phyloP scores from a whole-genome alignment of 1,140 invertebrate genomes.

The Nasonia longicornis region DNA sequence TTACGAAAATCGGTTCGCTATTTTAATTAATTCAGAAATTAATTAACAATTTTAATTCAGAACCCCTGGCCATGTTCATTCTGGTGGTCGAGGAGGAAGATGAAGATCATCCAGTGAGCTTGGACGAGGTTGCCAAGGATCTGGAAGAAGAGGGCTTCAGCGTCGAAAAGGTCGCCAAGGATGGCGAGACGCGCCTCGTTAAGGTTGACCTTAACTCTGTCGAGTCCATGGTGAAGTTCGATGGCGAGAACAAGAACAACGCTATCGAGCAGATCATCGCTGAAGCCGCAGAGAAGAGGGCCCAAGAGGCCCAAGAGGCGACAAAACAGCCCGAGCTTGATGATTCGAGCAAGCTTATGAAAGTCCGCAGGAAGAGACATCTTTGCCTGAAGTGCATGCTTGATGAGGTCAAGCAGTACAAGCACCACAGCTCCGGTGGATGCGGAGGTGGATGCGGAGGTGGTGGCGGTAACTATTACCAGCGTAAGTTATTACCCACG shows the following conservation, averaged over 20 bases:
- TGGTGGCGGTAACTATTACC: conserved; percentile 10
- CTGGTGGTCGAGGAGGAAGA: conserved; percentile 59
- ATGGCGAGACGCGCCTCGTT: conserved; percentile 55
- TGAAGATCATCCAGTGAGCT: conserved; percentile 51
- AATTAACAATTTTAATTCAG: conserved; percentile 46
- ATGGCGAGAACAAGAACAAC: conserved; percentile 49
- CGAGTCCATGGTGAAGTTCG: conserved; percentile 47
- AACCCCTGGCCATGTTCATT: conserved; percentile 59
- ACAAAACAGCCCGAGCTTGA: conserved; percentile 33
- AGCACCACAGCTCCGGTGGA: conserved; percentile 43
- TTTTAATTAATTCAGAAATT: too few species aligned
- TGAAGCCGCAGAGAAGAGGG: background rate
- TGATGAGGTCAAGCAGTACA: conserved; percentile 28
- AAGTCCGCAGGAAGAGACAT: conserved; percentile 57
- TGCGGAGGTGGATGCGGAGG: conserved; percentile 34
- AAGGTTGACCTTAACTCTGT: conserved; percentile 57
- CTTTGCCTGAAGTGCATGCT: conserved; percentile 55
- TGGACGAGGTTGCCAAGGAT: conserved; percentile 61
- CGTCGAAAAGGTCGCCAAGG: conserved; percentile 58
- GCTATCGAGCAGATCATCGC: background rate
- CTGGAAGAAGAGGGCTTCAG: conserved; percentile 59
- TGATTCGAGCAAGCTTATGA: conserved; percentile 48
- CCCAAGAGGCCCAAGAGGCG: conserved; percentile 45
- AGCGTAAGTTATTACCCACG: conserved; percentile 7
- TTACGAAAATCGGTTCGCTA: too few species aligned